Evolutionary conservation across 2,888 invertebrate genomes (phyloP), one percentile per base, ranked within the genome.

Genomic region (Andrena flavipes): DNA sequence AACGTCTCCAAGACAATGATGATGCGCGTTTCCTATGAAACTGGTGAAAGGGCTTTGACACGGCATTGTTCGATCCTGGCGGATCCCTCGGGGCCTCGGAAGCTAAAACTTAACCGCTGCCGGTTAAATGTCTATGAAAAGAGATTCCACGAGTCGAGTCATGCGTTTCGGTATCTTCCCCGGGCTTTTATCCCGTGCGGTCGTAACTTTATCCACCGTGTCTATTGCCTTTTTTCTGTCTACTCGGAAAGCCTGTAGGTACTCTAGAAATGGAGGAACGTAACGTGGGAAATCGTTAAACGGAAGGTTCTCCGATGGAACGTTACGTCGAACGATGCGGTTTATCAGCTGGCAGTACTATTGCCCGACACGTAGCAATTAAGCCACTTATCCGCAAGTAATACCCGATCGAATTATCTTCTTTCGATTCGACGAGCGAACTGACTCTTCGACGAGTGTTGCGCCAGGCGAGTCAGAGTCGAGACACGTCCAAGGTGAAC

Each of bases 401-500:
- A 75, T 74, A 83, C 76, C 68, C 72, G 76, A 77, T 84, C 84
- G 80, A 86, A 86, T 87, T 88, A 85, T 88, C 87, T 79, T 75
- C 62, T 73, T 77, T 85, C 74, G 67, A 77, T 73, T 70, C 68
- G 71, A 74, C 54, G 72, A 74, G 74, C 71, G 35, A 75, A 75
- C 79, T 64, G 80, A 76, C 80, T 83, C 82, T 80, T 74, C 67
- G 84, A 82, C 78, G 84, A 77, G 80, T 70, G 84, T 82, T 65
- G 74, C 33, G 75, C 69, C 73, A 85, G 63, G 74, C 87, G 69
- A 82, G 84, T 74, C 78, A 65, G 81, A 82, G 83, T 63, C 85
- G 87, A 82, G 90, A 89, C 90, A 89, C 89, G 89, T 91, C 90
- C 93, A 93, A 93, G 92, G 92, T 93, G 91, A 93, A 93, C 93